Conservation (phyloP, 2,888 invertebrate genomes). For the Tipula helvola region DNA sequence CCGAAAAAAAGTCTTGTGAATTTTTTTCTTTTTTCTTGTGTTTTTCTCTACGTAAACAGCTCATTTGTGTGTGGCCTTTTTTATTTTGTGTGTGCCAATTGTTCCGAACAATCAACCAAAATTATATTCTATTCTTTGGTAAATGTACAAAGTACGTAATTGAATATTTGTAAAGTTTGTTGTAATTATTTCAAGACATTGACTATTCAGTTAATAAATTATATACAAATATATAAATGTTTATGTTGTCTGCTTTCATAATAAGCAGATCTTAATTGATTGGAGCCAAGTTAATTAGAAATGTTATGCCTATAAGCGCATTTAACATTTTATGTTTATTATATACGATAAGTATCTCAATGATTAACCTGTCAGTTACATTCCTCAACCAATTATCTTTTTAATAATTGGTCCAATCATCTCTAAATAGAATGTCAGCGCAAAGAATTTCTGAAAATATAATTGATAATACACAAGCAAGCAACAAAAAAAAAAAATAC, state of each 20-base stretch:
- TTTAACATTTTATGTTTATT: no score
- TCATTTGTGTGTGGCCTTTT: not conserved
- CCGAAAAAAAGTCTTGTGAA: not conserved
- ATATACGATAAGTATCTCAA: not conserved
- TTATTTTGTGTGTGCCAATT: not conserved
- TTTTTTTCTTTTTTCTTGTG: not conserved
- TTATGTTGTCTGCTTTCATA: not conserved
- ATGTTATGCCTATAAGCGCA: not conserved
- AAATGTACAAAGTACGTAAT: not conserved
- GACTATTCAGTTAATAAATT: not conserved
- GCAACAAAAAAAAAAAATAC: not conserved
- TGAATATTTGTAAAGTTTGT: not conserved
- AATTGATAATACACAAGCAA: not conserved
- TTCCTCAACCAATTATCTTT: not conserved
- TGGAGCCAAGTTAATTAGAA: not conserved
- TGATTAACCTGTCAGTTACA: not conserved
- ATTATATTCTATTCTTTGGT: not conserved
- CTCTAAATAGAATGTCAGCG: not conserved
- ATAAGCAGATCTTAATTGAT: not conserved
- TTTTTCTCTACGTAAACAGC: not conserved
- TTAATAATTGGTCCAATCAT: slow-evolving; percentile 4
- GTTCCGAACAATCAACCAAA: not conserved
- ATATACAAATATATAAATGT: not conserved
- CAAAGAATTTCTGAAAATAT: not conserved
- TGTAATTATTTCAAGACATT: not conserved